Evolutionary conservation across 1,140 invertebrate genomes (phyloP), one percentile per base, ranked within the genome.

Genomic region (Drosophila pruinosa): DNA sequence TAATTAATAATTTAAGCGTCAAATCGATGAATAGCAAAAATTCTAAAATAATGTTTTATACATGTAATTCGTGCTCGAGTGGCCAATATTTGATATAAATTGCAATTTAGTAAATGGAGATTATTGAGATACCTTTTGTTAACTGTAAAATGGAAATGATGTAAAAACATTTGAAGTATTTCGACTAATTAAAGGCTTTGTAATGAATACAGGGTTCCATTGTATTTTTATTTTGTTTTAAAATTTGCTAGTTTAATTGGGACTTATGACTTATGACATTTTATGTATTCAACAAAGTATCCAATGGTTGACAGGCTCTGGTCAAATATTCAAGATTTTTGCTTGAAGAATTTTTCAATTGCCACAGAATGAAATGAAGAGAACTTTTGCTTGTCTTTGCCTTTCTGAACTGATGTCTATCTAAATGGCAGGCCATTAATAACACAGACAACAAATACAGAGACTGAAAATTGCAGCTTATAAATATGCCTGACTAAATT

Each of bases 401-500:
- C 34, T 67, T 67, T 22, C 21, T n/a, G 8, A 1, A 14, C 45
- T 65, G 62, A 50, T 65, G 43, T 67, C 53, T 57, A 72, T 67
- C 62, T 65, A 21, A 72, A 67, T 58, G 45, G 21, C 45, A 22
- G 19, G 4, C 53, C 43, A 72, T 72, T 58, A 72, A 72, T 72
- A 72, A 72, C 53, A 56, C 48, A 31, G 24, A 36, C 48, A 63
- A 54, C 26, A 34, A 22, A 39, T 41, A 31, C 28, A 58, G 36
- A 53, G 43, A 24, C 52, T 15, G 19, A 38, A 24, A 34, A 34
- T 50, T 24, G 28, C 15, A 24, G 45, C 53, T 53, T 67, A 47
- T 59, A 72, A 67, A 67, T 58, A 59, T 72, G 69, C 47, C 38
- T 24, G 21, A 57, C 47, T 59, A 72, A 67, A 72, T 72, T 54